Base-by-base conservation (phyloP, 2,888 invertebrate species). In the Odontomyia ornata region DNA sequence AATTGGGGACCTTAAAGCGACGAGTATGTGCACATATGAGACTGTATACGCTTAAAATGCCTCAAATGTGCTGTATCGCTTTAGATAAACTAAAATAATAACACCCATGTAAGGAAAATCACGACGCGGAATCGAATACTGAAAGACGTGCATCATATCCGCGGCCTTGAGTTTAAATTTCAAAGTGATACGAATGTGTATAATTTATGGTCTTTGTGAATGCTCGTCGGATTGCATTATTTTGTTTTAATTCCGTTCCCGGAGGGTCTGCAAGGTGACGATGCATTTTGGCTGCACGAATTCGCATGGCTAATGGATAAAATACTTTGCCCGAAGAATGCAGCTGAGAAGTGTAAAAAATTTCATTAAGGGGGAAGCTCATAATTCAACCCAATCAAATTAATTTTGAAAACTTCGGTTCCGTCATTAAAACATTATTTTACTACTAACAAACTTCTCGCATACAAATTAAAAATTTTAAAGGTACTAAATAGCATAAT, bases 21-120 rank as follows among this genome's bases (percentile, higher is more conserved):
- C 36, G 36, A 36, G 36, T 36, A 36, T 36, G 36, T 36, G 9
- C 36, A 36, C 36, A 36, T 36, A 36, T 36, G 36, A 36, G 36
- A 36, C 36, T 36, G 9, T 52, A 15, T 13, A 52, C 15, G 52
- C 52, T 52, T 52, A 18, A 52, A 52, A 52, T 52, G 52, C 18
- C n/a, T 52, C 52, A 15, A 52, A 52, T 52, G 52, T 52, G 52
- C n/a, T 52, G 52, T 52, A 52, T 52, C 7, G 7, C 52, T 52
- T 25, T 60, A 60, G 60, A 60, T 60, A 60, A 60, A 9, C 60
- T 13, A 36, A 60, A 60, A 60, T 25, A 60, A 60, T 23, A 60
- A 25, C 25, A 21, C 11, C 60, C 60, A 60, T 23, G 60, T 60
- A 25, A 21, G 18, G 60, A 7, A 21, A 60, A 60, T 60, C 60